Evolutionary conservation across 2,888 invertebrate species (phyloP).

Genomic region (Psococerastis gibbosa): DNA sequence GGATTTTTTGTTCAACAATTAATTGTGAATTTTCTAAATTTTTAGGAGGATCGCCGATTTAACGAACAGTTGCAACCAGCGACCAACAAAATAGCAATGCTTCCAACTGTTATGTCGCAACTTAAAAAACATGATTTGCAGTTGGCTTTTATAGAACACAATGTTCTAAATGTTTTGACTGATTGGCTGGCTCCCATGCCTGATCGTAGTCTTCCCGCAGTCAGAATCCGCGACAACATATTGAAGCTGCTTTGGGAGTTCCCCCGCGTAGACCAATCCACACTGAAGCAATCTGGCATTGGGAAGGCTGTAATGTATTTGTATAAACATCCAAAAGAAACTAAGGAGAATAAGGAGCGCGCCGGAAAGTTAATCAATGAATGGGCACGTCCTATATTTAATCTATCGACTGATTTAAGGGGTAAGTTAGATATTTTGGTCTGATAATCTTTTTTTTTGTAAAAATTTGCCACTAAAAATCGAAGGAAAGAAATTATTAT

Average conservation of each 20-base stretch:
- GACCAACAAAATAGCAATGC: slow-evolving; percentile 78
- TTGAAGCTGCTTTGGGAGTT: slow-evolving; percentile 50
- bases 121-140: slow-evolving; percentile 90
- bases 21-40: no score
- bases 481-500: no score
- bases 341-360: slow-evolving; percentile 72
- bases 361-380: slow-evolving; percentile 88
- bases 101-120: slow-evolving; percentile 75
- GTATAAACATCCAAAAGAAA: slow-evolving; percentile 96
- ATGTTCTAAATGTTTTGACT: slow-evolving; percentile 71
- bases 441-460: no score
- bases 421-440: slow-evolving; percentile 24
- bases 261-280: slow-evolving; percentile 70
- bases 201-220: slow-evolving; percentile 85
- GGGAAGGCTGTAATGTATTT: slow-evolving; percentile 99
- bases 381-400: slow-evolving; percentile 97
- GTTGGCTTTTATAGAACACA: slow-evolving; percentile 90
- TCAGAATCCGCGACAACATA: slow-evolving; percentile 78
- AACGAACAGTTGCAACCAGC: slow-evolving; percentile 75
- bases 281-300: slow-evolving; percentile 87
- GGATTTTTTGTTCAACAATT: no score
- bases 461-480: no score
- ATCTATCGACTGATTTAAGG: slow-evolving; percentile 81
- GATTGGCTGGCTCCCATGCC: slow-evolving; percentile 99
- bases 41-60: slow-evolving; percentile 72